Conservation (phyloP, 2,888 invertebrate genomes). For the Sericinus montela region DNA sequence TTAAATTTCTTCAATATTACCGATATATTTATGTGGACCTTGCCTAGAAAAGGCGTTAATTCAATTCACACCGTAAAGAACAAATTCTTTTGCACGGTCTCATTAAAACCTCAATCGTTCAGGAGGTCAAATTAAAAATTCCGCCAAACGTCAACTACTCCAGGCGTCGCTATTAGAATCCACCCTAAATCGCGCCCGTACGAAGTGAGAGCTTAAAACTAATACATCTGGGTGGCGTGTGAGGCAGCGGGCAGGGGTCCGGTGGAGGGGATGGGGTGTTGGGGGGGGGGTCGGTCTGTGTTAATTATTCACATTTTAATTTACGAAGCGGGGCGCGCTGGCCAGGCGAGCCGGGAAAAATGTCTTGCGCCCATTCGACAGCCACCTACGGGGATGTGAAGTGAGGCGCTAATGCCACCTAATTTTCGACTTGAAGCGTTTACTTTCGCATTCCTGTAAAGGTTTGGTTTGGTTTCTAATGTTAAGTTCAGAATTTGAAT, state of each 20-base stretch:
- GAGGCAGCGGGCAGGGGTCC: conserved; percentile 25
- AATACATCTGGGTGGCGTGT: conserved; percentile 68
- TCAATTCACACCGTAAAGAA: background rate
- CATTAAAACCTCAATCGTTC: conserved; percentile 17
- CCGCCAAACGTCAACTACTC: conserved; percentile 57
- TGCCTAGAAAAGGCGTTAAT: too few species aligned
- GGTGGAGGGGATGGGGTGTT: conserved; percentile 27
- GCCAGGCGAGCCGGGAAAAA: conserved; percentile 61
- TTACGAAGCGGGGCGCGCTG: conserved; percentile 66
- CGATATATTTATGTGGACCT: too few species aligned
- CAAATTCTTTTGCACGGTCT: conserved; percentile 20
- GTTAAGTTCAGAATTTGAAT: too few species aligned
- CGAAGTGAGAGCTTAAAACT: conserved; percentile 71
- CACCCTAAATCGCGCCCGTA: conserved; percentile 64
- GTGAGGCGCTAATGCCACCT: conserved; percentile 25
- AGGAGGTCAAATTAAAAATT: conserved; percentile 32
- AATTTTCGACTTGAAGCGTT: conserved; percentile 18
- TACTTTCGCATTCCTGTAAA: too few species aligned
- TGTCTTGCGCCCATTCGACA: conserved; percentile 73
- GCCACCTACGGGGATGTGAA: conserved; percentile 32
- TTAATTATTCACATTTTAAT: conserved; percentile 80
- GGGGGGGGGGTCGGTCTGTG: conserved; percentile 44
- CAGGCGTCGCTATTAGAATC: conserved; percentile 32
- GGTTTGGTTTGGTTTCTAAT: too few species aligned
- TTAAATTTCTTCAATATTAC: too few species aligned